Evolutionary conservation across 2,113 vertebrate genomes (phyloP).

Genomic region (Dromaius novaehollandiae): DNA sequence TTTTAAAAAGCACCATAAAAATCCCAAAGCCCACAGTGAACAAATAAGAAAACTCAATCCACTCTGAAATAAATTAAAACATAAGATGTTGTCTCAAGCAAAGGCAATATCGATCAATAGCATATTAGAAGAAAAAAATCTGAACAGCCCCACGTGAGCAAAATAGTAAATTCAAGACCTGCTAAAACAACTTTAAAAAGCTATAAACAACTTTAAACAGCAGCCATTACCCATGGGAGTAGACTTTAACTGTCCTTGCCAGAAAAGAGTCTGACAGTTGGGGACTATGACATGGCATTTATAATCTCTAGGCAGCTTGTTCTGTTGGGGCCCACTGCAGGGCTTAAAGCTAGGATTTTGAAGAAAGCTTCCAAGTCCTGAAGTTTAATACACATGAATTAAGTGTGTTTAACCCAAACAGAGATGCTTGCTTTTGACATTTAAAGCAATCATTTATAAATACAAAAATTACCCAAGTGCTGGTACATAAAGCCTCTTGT

Average conservation of each 20-base stretch:
- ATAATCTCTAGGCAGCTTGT: neutral
- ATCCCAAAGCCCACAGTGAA: no score
- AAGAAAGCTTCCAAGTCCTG: neutral
- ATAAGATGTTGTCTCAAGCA: no score
- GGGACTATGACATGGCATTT: neutral
- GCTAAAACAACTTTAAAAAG: no score
- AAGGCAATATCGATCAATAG: no score
- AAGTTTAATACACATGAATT: neutral
- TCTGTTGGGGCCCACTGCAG: neutral
- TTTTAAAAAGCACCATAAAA: no score
- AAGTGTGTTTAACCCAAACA: conserved; percentile 4
- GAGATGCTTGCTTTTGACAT: neutral
- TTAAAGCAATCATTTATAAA: conserved; percentile 11
- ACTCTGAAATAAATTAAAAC: no score
- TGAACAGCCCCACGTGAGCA: no score
- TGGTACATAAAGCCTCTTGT: no score
- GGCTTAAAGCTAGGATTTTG: neutral
- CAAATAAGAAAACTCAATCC: no score
- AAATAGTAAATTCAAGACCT: no score
- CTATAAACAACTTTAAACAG: neutral
- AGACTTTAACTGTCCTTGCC: neutral
- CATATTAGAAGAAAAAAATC: no score
- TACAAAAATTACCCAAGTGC: neutral
- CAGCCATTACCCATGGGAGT: conserved; percentile 16
- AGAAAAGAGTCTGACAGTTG: neutral